Evolutionary conservation across 92 coral and sea anemone genomes (phyloP).

Genomic region (Zoanthus sociatus): DNA sequence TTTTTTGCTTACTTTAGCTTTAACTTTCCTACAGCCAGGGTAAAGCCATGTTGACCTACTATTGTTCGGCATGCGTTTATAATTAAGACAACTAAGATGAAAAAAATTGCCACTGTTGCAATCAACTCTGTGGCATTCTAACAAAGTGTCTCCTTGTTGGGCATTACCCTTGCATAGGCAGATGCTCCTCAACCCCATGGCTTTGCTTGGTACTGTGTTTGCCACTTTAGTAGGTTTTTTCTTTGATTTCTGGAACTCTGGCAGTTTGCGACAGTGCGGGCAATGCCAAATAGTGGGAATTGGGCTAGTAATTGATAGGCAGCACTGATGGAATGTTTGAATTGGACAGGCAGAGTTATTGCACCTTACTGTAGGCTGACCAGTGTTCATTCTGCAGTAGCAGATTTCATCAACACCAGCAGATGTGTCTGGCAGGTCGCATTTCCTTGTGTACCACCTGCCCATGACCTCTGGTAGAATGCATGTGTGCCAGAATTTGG

Average conservation of each 20-base stretch:
- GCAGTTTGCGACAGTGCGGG: conserved; percentile 63
- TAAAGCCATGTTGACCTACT: conserved; percentile 46
- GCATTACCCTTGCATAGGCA: conserved; percentile 67
- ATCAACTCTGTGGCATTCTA: conserved; percentile 59
- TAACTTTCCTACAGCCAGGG: conserved; percentile 45
- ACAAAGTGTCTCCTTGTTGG: conserved; percentile 57
- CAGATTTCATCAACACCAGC: conserved; percentile 31
- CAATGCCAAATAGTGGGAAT: conserved; percentile 60
- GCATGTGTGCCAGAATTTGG: conserved; percentile 66
- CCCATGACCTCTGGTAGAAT: conserved; percentile 66
- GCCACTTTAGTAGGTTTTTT: not conserved
- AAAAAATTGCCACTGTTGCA: conserved; percentile 42
- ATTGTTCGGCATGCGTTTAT: conserved; percentile 49
- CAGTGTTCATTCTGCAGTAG: conserved; percentile 56
- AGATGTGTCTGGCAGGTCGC: conserved; percentile 23
- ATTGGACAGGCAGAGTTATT: conserved; percentile 58
- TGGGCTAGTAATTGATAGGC: conserved; percentile 49
- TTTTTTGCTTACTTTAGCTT: conserved; percentile 15
- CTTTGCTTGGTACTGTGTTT: conserved; percentile 42
- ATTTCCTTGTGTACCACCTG: conserved; percentile 72
- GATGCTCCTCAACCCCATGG: conserved; percentile 49
- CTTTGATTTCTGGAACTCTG: conserved; percentile 55
- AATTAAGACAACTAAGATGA: conserved; percentile 52
- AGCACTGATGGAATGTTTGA: conserved; percentile 52
- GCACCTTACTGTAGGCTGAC: conserved; percentile 52